Base-by-base conservation (phyloP, 1,140 invertebrate species). In the Hyles euphorbiae region DNA sequence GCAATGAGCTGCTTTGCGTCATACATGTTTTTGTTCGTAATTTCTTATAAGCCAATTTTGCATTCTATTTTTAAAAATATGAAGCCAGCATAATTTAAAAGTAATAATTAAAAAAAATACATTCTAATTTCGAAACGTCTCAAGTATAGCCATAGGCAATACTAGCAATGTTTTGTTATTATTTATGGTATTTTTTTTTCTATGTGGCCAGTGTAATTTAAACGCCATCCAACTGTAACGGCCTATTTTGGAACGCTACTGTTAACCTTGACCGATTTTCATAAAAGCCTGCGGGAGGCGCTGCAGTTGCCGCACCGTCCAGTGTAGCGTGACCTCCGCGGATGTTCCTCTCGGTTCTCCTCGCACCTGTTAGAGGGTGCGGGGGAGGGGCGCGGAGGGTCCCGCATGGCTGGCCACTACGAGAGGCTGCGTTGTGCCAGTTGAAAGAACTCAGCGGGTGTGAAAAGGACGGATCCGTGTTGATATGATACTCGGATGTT, bases 1-100 rank as follows among this genome's bases (percentile, higher is more conserved):
- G 43, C 49, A 48, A 43, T 40, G 22, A 67, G 33, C 67, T 60
- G 67, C 75, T 73, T 62, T 81, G 78, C 75, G 78, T 81, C 75
- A 78, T 70, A 62, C 50, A 50, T 70, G 58, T 71, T 70, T 69
- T 70, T 65, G 55, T 61, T 53, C 36, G 33, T 48, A 34, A 52
- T 52, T 34, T 9, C 10, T 3, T 3, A 52, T 34, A 52, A 48
- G 36, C 12, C 12, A 48, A 48, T 11, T 22, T n/a, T n/a, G 46
- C n/a, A 5, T 48, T 11, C 46, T 48, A 11, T 22, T 11, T 48
- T 48, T 5, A 48, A 48, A n/a, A n/a, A 48, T 48, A 40, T 40
- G 22, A 22, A 22, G 22, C 22, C 22, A 22, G 22, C 22, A 22
- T 22, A 1, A 22, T 22, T 22, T 22, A 22, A 22, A 46, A 46